Percentiles rank a stretch among this genome's conserved stretches.
These are phyloP conservation scores for Polyommatus icarus DNA, from an alignment of 2,888 invertebrate genomes.

Conservation along the genomic window DNA sequence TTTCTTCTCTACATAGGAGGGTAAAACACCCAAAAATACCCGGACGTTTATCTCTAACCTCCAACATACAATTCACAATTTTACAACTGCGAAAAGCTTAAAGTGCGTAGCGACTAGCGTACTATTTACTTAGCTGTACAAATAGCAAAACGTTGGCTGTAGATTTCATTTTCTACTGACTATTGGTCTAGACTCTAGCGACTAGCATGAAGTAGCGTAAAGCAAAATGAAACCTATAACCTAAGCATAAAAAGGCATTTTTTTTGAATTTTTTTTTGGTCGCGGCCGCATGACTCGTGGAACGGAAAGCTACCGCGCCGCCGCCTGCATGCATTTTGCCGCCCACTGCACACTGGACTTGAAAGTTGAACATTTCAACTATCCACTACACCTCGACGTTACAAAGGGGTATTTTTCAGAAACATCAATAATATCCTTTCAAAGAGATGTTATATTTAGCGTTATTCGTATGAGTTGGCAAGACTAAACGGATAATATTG, in stretches of 20 bases:
- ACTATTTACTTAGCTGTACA: background rate
- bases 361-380: constrained; percentile 16
- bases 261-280: too few species aligned
- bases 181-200: too few species aligned
- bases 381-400: background rate
- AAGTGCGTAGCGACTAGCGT: background rate
- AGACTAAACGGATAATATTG: background rate
- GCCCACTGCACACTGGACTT: constrained; percentile 8
- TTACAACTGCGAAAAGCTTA: background rate
- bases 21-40: too few species aligned
- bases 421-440: background rate
- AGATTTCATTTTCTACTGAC: too few species aligned
- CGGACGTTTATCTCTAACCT: too few species aligned
- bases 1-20: too few species aligned
- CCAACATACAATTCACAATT: background rate
- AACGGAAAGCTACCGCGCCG: too few species aligned
- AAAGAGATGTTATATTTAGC: background rate
- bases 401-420: background rate
- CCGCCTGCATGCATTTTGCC: constrained; percentile 7
- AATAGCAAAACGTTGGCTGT: background rate
- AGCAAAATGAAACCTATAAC: too few species aligned
- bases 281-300: too few species aligned
- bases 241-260: too few species aligned
- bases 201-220: too few species aligned
- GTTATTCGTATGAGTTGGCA: background rate